Evolutionary conservation across 2,113 vertebrate species (phyloP), one percentile per base, ranked within the genome.

Genomic region (Thymallus thymallus): DNA sequence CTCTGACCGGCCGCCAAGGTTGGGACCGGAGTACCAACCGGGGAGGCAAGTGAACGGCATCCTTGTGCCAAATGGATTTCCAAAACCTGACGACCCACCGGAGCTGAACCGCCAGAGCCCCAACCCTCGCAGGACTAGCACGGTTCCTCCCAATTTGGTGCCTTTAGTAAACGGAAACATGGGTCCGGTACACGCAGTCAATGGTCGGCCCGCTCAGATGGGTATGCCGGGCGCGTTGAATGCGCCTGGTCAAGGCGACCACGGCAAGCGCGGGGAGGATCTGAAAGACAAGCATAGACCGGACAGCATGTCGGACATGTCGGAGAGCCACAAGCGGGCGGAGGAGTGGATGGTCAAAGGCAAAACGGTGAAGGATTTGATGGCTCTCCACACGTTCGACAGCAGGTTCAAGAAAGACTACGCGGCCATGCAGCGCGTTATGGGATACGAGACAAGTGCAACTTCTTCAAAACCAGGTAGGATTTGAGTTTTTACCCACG

Each of bases 101-200:
- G 96, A 97, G 90, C 89, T 96, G 68, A 96, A 96, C 86, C 94
- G 95, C 16, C 95, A 96, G 72, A 97, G 95, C 88, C 95, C 95
- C 1, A 95, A 95, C 83, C 94, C 94, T 32, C 93, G 95, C 74
- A 93, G 96, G 91, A 91, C 88, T 69, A 94, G 91, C 83, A 61
- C 94, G 6, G 92, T 94, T 61, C 95, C 94, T 1, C 94, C 95
- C 60, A 95, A 82, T 83, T 85, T 96, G 68, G 92, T 95, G 88
- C 93, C 94, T 62, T 76, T 96, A 75, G 90, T 94, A 74, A 95
- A 95, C 88, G 95, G 94, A 24, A 80, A 86, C 55, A 88, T 94
- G 0, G 63, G 87, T 0, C 74, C 91, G 10, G 87, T 86, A 1
- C 91, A 94, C n/a, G 80, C 92, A 56, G 90, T 93, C 3, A 86